Conservation (phyloP, 2,113 vertebrate genomes). For the Turdus rufiventris region DNA sequence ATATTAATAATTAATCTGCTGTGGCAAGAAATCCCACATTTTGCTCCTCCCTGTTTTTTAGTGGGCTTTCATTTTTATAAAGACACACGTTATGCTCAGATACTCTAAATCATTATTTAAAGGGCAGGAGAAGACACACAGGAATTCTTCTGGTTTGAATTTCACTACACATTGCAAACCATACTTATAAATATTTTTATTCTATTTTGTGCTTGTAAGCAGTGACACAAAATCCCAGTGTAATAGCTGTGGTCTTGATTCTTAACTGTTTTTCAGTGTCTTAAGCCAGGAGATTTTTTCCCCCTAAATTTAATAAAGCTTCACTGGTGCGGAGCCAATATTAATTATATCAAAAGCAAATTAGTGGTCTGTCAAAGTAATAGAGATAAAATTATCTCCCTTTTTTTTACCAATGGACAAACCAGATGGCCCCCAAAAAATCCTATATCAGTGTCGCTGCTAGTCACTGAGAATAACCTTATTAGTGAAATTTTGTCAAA, state of each 20-base stretch:
- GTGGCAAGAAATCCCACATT: neutral
- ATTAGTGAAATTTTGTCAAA: slow-evolving; percentile 42
- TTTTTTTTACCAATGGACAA: neutral
- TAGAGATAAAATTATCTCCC: neutral
- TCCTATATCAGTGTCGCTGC: neutral
- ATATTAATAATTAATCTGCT: neutral
- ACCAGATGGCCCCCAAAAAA: neutral
- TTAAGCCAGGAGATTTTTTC: neutral
- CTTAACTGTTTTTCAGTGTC: neutral
- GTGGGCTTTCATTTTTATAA: neutral
- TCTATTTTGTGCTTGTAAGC: neutral
- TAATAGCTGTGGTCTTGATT: neutral
- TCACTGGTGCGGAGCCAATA: neutral
- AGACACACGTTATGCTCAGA: neutral
- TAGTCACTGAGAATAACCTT: neutral
- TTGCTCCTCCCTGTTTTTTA: neutral
- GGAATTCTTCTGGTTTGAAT: neutral
- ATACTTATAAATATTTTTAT: neutral
- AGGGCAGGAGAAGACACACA: neutral
- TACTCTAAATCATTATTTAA: neutral
- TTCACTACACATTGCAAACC: neutral
- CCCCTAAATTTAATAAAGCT: neutral
- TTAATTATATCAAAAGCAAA: slow-evolving; percentile 24
- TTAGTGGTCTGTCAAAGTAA: slow-evolving; percentile 18
- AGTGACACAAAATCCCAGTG: neutral